Percentiles rank a stretch among this genome's conserved stretches.
phyloP scores from a whole-genome alignment of 2,797 vertebrate species.

The Xerus rutilus region DNA sequence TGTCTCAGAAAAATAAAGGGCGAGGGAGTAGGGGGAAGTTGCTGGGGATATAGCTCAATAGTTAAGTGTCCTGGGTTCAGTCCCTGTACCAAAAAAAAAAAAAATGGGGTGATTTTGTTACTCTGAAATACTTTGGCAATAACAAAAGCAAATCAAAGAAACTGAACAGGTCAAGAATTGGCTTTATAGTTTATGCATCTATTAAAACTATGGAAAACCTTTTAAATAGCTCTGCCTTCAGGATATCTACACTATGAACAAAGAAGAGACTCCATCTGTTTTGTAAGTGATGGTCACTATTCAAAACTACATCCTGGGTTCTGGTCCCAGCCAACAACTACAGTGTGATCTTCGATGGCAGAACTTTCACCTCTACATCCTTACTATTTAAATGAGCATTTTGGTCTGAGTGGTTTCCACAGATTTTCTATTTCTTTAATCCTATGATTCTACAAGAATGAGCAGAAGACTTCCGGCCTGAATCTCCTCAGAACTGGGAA shows the following conservation, averaged over 20 bases:
- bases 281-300: not conserved
- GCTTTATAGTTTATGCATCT: not conserved
- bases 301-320: not conserved
- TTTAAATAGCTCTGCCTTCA: not conserved
- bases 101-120: not conserved
- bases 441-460: not conserved
- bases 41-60: too few relatives aligned
- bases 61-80: too few relatives aligned
- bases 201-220: not conserved
- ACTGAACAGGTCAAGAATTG: not conserved
- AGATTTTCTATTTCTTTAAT: conserved; percentile 5
- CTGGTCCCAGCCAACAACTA: not conserved
- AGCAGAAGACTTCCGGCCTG: not conserved
- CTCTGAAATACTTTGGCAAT: not conserved
- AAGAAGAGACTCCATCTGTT: not conserved
- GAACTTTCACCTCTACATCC: not conserved
- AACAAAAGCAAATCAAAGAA: conserved; percentile 8
- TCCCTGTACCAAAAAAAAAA: too few relatives aligned
- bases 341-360: not conserved
- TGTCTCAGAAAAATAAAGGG: too few relatives aligned
- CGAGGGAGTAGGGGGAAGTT: too few relatives aligned
- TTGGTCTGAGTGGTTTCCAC: not conserved
- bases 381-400: not conserved
- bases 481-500: conserved; percentile 23
- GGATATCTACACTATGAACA: not conserved